Percentiles rank a stretch among this genome's conserved stretches.
phyloP scores from a whole-genome alignment of 2,797 vertebrate genomes.

The Lagorchestes hirsutus region DNA sequence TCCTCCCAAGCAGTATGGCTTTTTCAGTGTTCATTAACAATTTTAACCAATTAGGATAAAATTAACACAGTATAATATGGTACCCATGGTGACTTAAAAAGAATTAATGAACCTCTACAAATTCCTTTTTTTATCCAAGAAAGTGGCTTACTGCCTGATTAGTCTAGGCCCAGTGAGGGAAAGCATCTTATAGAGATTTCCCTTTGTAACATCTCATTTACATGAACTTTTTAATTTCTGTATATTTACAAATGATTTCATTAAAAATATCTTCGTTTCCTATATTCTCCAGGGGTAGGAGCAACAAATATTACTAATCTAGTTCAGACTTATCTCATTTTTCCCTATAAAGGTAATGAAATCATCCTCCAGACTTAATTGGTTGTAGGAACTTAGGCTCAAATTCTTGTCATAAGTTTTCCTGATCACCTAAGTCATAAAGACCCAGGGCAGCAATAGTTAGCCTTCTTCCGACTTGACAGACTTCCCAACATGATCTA shows the following conservation, averaged over 20 bases:
- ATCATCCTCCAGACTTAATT: background rate
- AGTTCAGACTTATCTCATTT: background rate
- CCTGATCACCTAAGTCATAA: background rate
- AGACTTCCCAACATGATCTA: background rate
- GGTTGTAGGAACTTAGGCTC: background rate
- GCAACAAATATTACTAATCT: background rate
- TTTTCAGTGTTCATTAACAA: background rate
- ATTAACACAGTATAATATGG: background rate
- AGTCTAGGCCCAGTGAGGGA: background rate
- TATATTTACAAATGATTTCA: background rate
- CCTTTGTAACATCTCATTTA: background rate
- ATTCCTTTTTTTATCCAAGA: background rate
- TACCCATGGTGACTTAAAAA: background rate
- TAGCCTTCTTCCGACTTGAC: background rate
- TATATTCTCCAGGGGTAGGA: background rate
- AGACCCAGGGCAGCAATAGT: background rate
- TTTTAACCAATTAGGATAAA: background rate
- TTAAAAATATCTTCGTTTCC: background rate
- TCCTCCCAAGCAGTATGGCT: background rate
- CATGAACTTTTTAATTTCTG: background rate
- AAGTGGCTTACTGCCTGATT: background rate
- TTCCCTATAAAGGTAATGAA: background rate
- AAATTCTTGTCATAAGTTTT: background rate
- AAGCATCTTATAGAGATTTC: background rate
- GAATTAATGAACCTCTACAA: background rate